These are phyloP conservation scores for Brachypalpus laphriformis DNA, from an alignment of 2,888 invertebrate genomes.

Conservation along the genomic window DNA sequence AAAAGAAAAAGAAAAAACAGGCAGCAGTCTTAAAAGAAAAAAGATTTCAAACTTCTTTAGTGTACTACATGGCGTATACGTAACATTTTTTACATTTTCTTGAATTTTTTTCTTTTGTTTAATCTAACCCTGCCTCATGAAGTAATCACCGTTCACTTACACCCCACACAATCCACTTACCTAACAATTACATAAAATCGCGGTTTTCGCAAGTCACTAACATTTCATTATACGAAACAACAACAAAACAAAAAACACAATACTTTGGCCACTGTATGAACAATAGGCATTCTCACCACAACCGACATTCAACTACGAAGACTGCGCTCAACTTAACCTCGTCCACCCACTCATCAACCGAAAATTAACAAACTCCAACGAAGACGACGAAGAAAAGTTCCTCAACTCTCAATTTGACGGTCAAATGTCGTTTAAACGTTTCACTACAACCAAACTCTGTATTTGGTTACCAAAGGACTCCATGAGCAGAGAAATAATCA, in stretches of 20 bases:
- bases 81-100: background rate
- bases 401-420: conserved; percentile 33
- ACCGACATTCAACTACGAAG: conserved; percentile 5
- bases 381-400: background rate
- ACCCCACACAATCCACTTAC: background rate
- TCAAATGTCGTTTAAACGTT: conserved; percentile 37
- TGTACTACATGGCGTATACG: conserved; percentile 10
- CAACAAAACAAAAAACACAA: background rate
- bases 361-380: too few relatives aligned
- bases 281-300: background rate
- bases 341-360: background rate
- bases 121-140: background rate
- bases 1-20: too few relatives aligned
- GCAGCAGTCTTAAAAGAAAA: too few relatives aligned
- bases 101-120: background rate
- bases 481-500: conserved; percentile 1
- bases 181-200: background rate
- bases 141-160: background rate
- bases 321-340: background rate
- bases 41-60: too few relatives aligned
- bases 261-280: background rate
- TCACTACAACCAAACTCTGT: background rate
- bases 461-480: background rate
- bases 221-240: background rate
- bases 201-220: background rate